Conservation (phyloP, 1,140 invertebrate genomes). For the Brachionus asplanchnoidis region DNA sequence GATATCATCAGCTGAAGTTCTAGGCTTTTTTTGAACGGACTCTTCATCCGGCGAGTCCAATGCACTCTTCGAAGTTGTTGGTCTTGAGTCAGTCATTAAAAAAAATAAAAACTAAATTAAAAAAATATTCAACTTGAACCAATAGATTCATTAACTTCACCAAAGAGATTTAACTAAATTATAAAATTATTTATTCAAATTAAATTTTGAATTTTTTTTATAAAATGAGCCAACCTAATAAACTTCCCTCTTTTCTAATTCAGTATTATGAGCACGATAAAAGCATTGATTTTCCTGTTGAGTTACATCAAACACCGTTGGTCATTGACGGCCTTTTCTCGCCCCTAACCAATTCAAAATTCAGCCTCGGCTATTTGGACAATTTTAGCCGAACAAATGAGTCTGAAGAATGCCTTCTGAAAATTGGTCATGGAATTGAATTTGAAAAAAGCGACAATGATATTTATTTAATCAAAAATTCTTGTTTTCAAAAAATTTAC, state of each 20-base stretch:
- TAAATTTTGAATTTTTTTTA: neutral
- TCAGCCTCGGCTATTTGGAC: neutral
- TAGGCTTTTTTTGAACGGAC: neutral
- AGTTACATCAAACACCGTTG: neutral
- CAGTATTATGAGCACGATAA: constrained; percentile 26
- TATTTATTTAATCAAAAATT: constrained; percentile 2
- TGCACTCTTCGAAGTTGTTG: neutral
- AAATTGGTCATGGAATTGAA: neutral
- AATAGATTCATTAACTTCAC: neutral
- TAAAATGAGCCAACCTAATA: neutral
- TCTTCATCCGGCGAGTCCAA: neutral
- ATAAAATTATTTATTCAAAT: neutral
- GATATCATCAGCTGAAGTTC: neutral
- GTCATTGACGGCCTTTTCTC: neutral
- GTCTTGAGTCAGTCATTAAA: neutral
- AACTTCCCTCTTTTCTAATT: neutral
- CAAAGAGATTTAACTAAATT: neutral
- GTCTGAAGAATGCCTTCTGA: neutral
- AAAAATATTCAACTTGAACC: neutral
- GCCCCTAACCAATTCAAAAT: neutral
- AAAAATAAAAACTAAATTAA: neutral
- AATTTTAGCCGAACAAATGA: neutral
- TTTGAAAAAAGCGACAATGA: neutral
- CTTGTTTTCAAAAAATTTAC: neutral
- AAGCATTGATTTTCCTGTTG: constrained; percentile 16